Evolutionary conservation across 2,797 vertebrate genomes (phyloP), one percentile per base, ranked within the genome.

Genomic region (Bradypus variegatus): DNA sequence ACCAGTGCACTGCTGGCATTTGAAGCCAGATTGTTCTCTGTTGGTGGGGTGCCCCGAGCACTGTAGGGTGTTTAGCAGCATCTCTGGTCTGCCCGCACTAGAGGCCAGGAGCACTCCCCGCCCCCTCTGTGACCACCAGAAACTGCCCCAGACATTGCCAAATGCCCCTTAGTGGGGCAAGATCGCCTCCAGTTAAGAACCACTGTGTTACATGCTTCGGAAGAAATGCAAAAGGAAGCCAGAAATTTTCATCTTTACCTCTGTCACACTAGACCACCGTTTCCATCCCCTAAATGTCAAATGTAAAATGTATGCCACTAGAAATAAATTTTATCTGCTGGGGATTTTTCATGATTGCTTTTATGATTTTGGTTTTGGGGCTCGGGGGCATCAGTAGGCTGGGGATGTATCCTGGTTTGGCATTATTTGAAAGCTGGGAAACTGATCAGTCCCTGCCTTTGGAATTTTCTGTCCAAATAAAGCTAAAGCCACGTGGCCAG

Each of bases 381-480:
- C 31, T 55, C n/a, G 55, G 21, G 6, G 16, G 76, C 50, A 78
- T 33, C 36, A 78, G 33, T 50, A 78, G 48, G 31, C 31, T 55
- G 29, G 53, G 16, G 15, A 55, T 55, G 53, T 55, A 16, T 55
- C 53, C 53, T 55, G 53, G 53, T 55, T 55, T 55, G 53, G 53
- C 53, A 55, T 58, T 60, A 91, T 81, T 85, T 93, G 62, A 93
- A 94, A 92, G 53, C n/a, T 33, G 25, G 72, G 31, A 93, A 86
- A 45, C 14, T 41, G 16, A 77, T 88, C 48, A 45, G 23, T 58
- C 62, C 89, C 33, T 58, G 23, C 45, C 84, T 69, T 91, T 70
- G 83, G 29, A 79, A 67, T 65, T 82, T 93, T 87, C 62, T 76
- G 83, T 81, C 50, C 86, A 95, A 89, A 95, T 86, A 83, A 93